Percentiles rank a stretch among this genome's conserved stretches.
phyloP scores from a whole-genome alignment of 2,113 vertebrate genomes.

The Apteryx mantelli region DNA sequence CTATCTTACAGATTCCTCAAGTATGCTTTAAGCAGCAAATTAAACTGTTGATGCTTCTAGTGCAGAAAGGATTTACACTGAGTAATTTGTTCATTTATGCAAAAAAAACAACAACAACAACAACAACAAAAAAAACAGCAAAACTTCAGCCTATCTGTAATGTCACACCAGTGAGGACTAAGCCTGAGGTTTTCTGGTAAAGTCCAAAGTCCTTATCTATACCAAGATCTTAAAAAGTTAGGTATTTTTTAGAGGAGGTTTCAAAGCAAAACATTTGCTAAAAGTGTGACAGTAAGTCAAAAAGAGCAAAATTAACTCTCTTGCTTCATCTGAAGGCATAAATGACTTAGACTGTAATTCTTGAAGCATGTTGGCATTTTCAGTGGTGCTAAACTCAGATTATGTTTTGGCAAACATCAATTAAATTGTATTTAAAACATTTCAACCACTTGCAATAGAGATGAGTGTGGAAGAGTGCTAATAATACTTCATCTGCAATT shows the following conservation, averaged over 20 bases:
- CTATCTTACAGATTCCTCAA: accelerated
- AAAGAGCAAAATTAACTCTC: background rate
- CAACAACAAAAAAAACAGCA: background rate
- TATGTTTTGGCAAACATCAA: background rate
- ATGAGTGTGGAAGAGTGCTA: background rate
- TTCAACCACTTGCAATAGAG: background rate
- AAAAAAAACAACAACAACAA: background rate
- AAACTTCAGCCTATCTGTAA: accelerated
- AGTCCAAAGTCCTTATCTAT: background rate
- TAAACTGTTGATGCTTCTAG: background rate
- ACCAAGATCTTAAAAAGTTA: background rate
- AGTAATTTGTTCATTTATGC: too few relatives aligned
- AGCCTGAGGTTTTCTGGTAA: background rate
- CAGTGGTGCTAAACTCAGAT: background rate
- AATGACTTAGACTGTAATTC: background rate
- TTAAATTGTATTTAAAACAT: background rate
- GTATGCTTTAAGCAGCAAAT: background rate
- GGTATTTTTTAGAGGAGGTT: background rate
- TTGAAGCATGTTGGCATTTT: background rate
- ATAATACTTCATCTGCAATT: background rate
- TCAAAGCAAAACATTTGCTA: background rate
- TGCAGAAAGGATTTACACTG: background rate
- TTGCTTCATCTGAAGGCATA: background rate
- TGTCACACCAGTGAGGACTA: background rate
- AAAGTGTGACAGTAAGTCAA: background rate